A percentile compares a stretch with the other conserved stretches of the same genome.
These are phyloP conservation scores for Lasiurus cinereus DNA, from an alignment of 2,113 vertebrate genomes.

Conservation along the genomic window DNA sequence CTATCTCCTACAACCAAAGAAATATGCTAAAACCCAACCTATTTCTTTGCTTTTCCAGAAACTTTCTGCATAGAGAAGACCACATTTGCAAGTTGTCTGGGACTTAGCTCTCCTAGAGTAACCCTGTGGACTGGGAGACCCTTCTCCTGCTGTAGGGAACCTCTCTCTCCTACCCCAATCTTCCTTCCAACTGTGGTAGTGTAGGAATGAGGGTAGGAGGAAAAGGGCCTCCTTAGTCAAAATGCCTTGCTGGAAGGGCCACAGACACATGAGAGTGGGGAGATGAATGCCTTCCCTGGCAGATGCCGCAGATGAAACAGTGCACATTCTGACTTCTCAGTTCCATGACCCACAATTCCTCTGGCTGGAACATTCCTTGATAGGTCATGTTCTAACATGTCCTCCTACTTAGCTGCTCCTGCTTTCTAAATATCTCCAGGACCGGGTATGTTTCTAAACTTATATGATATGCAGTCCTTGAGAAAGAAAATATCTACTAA, in stretches of 20 bases:
- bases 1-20: not conserved
- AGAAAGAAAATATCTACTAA: not conserved
- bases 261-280: not conserved
- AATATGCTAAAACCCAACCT: not conserved
- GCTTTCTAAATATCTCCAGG: not conserved
- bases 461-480: not conserved
- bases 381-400: not conserved
- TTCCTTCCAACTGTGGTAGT: not conserved
- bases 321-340: not conserved
- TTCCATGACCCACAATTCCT: not conserved
- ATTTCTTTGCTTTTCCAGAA: slow-evolving; percentile 10
- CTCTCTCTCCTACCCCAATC: not conserved
- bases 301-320: not conserved
- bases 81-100: not conserved
- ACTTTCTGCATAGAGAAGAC: not conserved
- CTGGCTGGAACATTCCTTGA: not conserved
- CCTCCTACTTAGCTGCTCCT: not conserved
- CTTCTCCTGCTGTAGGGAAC: not conserved
- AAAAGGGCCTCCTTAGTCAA: not conserved
- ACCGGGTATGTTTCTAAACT: not conserved
- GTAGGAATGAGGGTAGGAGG: not conserved
- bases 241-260: not conserved
- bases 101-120: not conserved
- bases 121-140: not conserved
- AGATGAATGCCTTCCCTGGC: not conserved